These are phyloP conservation scores for Pipistrellus pygmaeus DNA, from an alignment of 2,797 vertebrate genomes.

Conservation along the genomic window DNA sequence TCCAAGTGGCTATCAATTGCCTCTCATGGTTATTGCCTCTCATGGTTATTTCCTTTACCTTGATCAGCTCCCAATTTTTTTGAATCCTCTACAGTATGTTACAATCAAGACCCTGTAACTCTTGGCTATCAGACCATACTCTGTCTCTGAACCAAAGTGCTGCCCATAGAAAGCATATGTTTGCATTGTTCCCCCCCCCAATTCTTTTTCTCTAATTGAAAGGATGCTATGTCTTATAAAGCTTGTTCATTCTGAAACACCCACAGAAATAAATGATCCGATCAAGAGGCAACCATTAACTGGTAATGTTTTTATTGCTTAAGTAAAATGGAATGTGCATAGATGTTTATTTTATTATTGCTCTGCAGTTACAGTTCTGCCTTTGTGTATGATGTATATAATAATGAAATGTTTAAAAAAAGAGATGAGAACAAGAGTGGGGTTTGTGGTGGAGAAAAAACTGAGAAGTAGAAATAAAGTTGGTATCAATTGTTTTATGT, in stretches of 20 bases:
- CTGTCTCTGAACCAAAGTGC: not conserved
- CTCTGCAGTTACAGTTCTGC: not conserved
- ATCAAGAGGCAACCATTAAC: not conserved
- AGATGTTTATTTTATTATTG: conserved; percentile 45
- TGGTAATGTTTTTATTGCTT: conserved; percentile 34
- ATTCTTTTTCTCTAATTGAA: not conserved
- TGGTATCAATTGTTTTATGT: not conserved
- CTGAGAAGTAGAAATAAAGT: conserved; percentile 47
- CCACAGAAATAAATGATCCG: not conserved
- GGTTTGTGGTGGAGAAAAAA: not conserved
- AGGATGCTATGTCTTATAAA: conserved; percentile 21
- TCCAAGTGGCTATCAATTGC: not conserved
- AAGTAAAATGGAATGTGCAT: not conserved
- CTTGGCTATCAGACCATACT: not conserved
- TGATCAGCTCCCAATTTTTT: not conserved
- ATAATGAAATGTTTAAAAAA: not conserved
- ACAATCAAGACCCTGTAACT: not conserved
- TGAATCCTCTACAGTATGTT: not conserved
- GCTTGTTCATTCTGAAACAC: not conserved
- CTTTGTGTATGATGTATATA: not conserved
- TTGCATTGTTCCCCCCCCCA: not conserved
- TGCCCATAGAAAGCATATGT: not conserved
- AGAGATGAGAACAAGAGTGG: not conserved
- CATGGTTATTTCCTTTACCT: not conserved
- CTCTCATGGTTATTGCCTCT: not conserved